Base-by-base conservation (phyloP, 1,140 invertebrate genomes). In the Pogonognathellus flavescens region DNA sequence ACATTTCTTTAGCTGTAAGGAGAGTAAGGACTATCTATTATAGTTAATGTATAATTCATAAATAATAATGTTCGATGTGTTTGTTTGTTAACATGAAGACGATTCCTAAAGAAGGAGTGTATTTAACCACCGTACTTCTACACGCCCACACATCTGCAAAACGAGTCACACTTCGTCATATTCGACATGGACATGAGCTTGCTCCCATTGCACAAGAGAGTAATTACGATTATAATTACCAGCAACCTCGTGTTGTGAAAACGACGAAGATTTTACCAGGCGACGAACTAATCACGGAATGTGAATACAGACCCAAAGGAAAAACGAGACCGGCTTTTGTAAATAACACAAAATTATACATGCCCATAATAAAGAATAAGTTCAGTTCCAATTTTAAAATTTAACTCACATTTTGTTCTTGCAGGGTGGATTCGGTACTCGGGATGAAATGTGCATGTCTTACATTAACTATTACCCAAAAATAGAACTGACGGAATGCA, bases 371-470 rank as follows among this genome's bases (percentile, higher is more conserved):
- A n/a, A n/a, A n/a, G n/a, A n/a, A n/a, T n/a, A n/a, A n/a, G n/a
- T n/a, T n/a, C n/a, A n/a, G n/a, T n/a, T n/a, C n/a, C n/a, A n/a
- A n/a, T n/a, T n/a, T n/a, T n/a, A n/a, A n/a, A n/a, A n/a, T n/a
- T n/a, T n/a, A n/a, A n/a, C n/a, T n/a, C n/a, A n/a, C n/a, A n/a
- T n/a, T n/a, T n/a, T n/a, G n/a, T n/a, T n/a, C n/a, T n/a, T n/a
- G 13, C 88, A 90, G 66, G 95, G 95, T 20, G 96, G 96, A 2
- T 95, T 96, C 90, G 94, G 95, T 0, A 94, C 94, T 0, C 93
- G 93, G 86, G 94, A 96, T 90, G 96, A 97, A 91, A 96, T 96
- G 95, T 97, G 96, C 86, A 90, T 96, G 11, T 94, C 95, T 0
- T 96, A 96, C 89, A 91, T 96, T 0, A 91, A 95, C 1, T 95